Base-by-base conservation (phyloP, 2,888 invertebrate genomes). In the Autographa pulchrina region DNA sequence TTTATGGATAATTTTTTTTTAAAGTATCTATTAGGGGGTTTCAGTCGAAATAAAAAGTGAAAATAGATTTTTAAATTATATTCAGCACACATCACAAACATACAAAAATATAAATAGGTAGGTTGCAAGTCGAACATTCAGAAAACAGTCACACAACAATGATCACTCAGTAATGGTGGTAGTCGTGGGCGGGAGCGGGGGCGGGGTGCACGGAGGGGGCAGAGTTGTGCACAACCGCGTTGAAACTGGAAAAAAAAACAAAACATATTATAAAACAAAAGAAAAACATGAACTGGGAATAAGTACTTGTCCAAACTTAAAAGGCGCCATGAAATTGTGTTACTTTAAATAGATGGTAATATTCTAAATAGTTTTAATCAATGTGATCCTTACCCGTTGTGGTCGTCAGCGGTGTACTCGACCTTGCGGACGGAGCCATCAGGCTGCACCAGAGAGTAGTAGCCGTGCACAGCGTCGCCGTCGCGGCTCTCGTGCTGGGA, bases 381-480 rank as follows among this genome's bases (percentile, higher is more conserved):
- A n/a, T n/a, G n/a, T n/a, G n/a, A n/a, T n/a, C 5, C 48, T 48
- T 48, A 68, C 68, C 68, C 68, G 13, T 62, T 32, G 62, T 70
- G 70, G 48, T 43, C 70, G 31, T 70, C 70, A 54, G 74, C 66
- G 71, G 74, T 65, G 69, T 91, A 96, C 85, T 96, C 94, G 66
- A 96, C 96, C 75, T 94, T 95, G 86, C 96, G 93, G 68, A 96
- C 91, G 85, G 96, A 89, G 73, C 91, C 96, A 58, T 95, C 96
- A 61, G 96, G 96, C 86, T 96, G 96, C 79, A 96, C 94, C 65
- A 96, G 90, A 41, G 94, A 94, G 90, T 97, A 97, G 88, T 95
- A 95, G 54, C 97, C 97, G 85, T 96, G 95, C 61, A 97, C 96
- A 61, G 91, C 89, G 85, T 95, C 96, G 25, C 96, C 96, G 78